These are phyloP conservation scores for Embiotoca jacksoni DNA, from an alignment of 2,113 vertebrate genomes.

Conservation along the genomic window DNA sequence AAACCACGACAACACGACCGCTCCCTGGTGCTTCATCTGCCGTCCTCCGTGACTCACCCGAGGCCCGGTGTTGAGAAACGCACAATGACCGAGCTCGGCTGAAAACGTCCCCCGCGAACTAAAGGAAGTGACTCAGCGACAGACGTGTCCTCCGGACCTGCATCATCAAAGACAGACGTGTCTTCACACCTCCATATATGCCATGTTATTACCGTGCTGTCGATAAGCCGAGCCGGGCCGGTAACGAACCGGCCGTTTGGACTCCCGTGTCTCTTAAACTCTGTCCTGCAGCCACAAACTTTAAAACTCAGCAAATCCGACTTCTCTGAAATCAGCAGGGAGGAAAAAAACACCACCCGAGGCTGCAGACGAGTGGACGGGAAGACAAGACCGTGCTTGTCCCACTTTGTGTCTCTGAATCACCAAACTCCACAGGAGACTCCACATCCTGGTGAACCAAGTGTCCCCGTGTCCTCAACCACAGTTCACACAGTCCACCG, in stretches of 20 bases:
- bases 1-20: no score
- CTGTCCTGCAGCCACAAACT: background rate
- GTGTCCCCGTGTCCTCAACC: slow-evolving; percentile 22
- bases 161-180: slow-evolving; percentile 16
- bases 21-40: background rate
- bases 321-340: background rate
- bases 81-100: slow-evolving; percentile 7
- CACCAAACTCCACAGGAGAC: slow-evolving; percentile 40
- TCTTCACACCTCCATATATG: slow-evolving; percentile 6
- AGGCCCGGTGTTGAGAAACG: slow-evolving; percentile 36
- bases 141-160: background rate
- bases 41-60: slow-evolving; percentile 56
- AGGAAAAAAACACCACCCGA: slow-evolving; percentile 28
- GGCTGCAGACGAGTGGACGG: slow-evolving; percentile 47
- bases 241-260: slow-evolving; percentile 18
- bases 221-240: background rate
- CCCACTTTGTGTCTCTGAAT: slow-evolving; percentile 8
- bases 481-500: slow-evolving; percentile 50
- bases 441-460: slow-evolving; percentile 60
- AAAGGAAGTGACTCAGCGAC: slow-evolving; percentile 75
- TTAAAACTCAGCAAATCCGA: slow-evolving; percentile 16
- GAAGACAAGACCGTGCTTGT: slow-evolving; percentile 59
- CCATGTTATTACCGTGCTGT: slow-evolving; percentile 51
- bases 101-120: background rate
- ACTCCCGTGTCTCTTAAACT: no score